These are phyloP conservation scores for Ctena decussata DNA, from an alignment of 2,888 invertebrate species.

Conservation along the genomic window DNA sequence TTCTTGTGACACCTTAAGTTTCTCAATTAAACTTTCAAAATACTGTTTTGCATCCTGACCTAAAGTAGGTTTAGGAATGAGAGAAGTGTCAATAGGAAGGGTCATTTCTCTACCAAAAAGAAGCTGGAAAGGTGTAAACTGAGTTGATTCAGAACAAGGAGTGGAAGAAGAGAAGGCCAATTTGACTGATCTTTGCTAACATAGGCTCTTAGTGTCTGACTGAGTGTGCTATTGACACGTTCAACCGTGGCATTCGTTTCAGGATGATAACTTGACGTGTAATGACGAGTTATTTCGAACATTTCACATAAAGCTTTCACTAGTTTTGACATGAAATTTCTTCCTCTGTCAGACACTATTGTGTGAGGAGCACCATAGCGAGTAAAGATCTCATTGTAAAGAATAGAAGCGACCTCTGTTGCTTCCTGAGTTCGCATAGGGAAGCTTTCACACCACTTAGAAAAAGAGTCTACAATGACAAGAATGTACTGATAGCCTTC, in stretches of 20 bases:
- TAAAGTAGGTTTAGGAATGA: constrained; percentile 45
- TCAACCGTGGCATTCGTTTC: constrained; percentile 64
- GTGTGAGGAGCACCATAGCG: constrained; percentile 60
- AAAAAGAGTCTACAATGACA: constrained; percentile 55
- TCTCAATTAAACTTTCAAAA: constrained; percentile 36
- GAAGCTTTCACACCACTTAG: constrained; percentile 46
- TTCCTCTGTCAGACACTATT: constrained; percentile 62
- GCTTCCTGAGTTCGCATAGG: constrained; percentile 51
- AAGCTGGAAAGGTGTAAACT: constrained; percentile 53
- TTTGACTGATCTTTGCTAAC: constrained; percentile 47
- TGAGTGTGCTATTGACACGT: constrained; percentile 53
- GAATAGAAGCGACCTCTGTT: constrained; percentile 50
- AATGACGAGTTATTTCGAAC: constrained; percentile 50
- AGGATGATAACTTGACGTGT: constrained; percentile 62
- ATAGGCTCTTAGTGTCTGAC: constrained; percentile 56
- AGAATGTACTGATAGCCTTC: constrained; percentile 21
- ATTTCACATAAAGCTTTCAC: constrained; percentile 61
- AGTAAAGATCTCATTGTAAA: constrained; percentile 61
- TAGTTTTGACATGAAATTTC: constrained; percentile 58
- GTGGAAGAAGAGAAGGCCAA: constrained; percentile 51
- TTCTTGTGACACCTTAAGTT: neutral
- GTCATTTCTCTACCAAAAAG: constrained; percentile 63
- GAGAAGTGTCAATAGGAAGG: constrained; percentile 45
- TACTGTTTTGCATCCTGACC: constrained; percentile 48
- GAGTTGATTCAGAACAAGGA: constrained; percentile 59